Conservation (phyloP, 2,113 vertebrate genomes). For the Syrrhaptes paradoxus region DNA sequence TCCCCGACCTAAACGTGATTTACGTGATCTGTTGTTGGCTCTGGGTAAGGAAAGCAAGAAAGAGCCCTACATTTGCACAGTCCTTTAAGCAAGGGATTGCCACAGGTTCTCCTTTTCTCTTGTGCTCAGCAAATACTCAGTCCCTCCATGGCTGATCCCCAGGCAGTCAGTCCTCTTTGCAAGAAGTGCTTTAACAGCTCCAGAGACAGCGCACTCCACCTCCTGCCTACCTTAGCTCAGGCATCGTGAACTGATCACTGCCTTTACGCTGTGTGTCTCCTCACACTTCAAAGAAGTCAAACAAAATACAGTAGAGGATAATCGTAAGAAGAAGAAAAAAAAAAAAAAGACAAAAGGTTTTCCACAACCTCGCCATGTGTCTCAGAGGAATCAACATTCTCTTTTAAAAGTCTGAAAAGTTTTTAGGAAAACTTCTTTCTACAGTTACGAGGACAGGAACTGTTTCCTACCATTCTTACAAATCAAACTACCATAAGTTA, state of each 20-base stretch:
- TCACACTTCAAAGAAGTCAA: not conserved
- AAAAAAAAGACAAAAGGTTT: not conserved
- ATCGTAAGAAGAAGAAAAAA: not conserved
- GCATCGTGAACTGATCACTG: not conserved
- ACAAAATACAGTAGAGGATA: not conserved
- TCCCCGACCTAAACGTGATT: not conserved
- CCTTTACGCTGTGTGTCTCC: not conserved
- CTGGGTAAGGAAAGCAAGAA: not conserved
- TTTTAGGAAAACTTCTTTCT: not conserved
- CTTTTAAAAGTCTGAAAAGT: not conserved
- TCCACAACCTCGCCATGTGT: not conserved
- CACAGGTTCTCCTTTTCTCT: not conserved
- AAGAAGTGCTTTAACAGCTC: not conserved
- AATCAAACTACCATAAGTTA: not conserved
- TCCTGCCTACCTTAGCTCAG: not conserved
- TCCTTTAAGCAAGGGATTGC: not conserved
- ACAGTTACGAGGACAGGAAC: not conserved
- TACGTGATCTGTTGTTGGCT: not conserved
- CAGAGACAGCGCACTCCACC: fast-evolving
- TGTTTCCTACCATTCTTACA: not conserved
- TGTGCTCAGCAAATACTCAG: not conserved
- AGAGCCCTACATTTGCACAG: not conserved
- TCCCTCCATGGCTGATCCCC: not conserved
- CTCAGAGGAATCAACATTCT: not conserved
- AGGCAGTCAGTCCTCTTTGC: not conserved